phyloP scores from a whole-genome alignment of 2,113 vertebrate species.

The Zosterops borbonicus region DNA sequence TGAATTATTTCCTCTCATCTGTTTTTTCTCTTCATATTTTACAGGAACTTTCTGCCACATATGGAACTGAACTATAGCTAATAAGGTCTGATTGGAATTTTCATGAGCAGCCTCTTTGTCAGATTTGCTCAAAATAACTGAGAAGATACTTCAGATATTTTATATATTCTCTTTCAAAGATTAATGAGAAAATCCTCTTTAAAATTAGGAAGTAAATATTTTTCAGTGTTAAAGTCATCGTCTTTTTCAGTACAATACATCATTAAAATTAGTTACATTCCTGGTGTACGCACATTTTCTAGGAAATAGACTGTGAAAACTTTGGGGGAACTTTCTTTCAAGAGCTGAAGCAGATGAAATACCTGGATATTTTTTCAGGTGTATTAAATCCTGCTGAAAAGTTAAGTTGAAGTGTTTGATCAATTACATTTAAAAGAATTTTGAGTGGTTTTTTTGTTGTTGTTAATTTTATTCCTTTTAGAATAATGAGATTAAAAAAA shows the following conservation, averaged over 20 bases:
- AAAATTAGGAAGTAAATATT: neutral
- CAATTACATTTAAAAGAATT: neutral
- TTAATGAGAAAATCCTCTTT: neutral
- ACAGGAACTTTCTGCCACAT: neutral
- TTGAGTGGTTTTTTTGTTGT: neutral
- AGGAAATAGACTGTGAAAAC: neutral
- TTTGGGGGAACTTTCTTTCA: neutral
- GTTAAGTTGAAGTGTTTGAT: neutral
- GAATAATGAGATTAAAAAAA: neutral
- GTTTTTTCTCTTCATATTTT: neutral
- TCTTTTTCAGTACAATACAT: neutral
- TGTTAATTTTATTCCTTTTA: neutral
- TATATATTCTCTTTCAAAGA: neutral
- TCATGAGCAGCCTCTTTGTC: neutral
- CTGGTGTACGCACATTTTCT: neutral
- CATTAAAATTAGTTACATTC: neutral
- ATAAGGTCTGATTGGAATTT: neutral
- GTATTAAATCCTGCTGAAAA: neutral
- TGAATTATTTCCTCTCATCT: neutral
- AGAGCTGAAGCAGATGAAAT: neutral
- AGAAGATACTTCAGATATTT: neutral
- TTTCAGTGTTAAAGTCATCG: neutral
- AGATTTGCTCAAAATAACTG: neutral
- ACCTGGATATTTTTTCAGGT: neutral
- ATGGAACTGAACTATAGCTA: neutral